Conservation (phyloP, 2,113 vertebrate species). For the Rhinoptilus africanus region DNA sequence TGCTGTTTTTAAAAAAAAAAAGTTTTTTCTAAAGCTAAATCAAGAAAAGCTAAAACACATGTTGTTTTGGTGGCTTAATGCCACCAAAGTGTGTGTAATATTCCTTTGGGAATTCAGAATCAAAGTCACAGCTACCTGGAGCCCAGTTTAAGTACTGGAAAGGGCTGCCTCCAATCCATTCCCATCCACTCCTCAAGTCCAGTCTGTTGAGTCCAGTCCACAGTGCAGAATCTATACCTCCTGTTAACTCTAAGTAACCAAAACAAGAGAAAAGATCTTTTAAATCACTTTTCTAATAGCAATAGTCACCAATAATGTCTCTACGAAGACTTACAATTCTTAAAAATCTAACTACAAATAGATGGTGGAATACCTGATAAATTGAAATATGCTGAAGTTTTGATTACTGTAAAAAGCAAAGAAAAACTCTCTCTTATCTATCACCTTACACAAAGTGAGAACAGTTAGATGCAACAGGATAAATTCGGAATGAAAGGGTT, state of each 20-base stretch:
- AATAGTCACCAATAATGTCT: background rate
- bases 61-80: background rate
- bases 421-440: background rate
- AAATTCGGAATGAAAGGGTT: background rate
- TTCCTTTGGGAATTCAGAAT: background rate
- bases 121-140: conserved; percentile 78
- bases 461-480: background rate
- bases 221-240: conserved; percentile 71
- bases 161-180: conserved; percentile 86
- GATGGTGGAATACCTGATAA: background rate
- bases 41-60: background rate
- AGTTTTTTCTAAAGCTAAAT: background rate
- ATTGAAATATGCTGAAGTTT: background rate
- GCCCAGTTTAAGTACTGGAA: conserved; percentile 93
- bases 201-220: conserved; percentile 93
- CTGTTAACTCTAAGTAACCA: conserved; percentile 75
- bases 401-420: background rate
- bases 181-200: conserved; percentile 86
- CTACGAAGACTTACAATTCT: background rate
- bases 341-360: background rate
- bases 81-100: background rate
- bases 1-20: background rate
- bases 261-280: background rate
- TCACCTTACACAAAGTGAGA: background rate
- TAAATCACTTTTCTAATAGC: background rate